Evolutionary conservation across 2,888 invertebrate species (phyloP), one percentile per base, ranked within the genome.

Genomic region (Pelosia muscerda): DNA sequence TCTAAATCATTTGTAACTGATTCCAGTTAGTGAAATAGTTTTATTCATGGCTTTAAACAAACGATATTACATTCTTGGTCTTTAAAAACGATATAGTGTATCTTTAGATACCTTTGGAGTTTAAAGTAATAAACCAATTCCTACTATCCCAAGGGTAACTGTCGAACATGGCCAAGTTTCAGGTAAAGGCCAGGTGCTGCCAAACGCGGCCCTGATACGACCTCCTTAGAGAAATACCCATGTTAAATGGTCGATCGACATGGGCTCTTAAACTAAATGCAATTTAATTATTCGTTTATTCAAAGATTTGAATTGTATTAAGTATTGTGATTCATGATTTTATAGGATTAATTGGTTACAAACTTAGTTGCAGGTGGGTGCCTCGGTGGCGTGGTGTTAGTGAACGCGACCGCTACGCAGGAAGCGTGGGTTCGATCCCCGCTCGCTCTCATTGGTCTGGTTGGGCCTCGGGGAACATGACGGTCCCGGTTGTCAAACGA

Each of bases 101-200:
- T 49, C 19, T 61, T 26, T 49, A n/a, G 11, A 49, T 61, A 49
- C 13, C 4, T 62, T 28, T 54, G 53, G 31, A 65, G 25, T 64
- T n/a, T 25, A 64, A 26, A 25, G 60, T 54, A 60, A n/a, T 60
- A 60, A 53, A 65, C 38, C 61, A 38, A 49, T 66, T 25, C 11
- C 42, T 28, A 4, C 2, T 28, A 31, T 58, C 67, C 63, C 67
- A 15, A 6, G 67, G 26, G 63, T 38, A 58, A 0, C 9, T 28
- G 54, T 63, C 59, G 59, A 63, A 68, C 59, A 59, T 54, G 59
- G 25, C 67, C 53, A 63, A 63, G 57, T 67, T 67, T 62, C 56
- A 58, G 25, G 67, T 49, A 55, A 11, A 63, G 58, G 19, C 53
- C 67, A 63, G 57, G 63, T 58, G 53, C 57, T 63, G 26, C 55